Percentiles rank a stretch among this genome's conserved stretches.
phyloP scores from a whole-genome alignment of 2,797 vertebrate genomes.

The Xenopus petersii region DNA sequence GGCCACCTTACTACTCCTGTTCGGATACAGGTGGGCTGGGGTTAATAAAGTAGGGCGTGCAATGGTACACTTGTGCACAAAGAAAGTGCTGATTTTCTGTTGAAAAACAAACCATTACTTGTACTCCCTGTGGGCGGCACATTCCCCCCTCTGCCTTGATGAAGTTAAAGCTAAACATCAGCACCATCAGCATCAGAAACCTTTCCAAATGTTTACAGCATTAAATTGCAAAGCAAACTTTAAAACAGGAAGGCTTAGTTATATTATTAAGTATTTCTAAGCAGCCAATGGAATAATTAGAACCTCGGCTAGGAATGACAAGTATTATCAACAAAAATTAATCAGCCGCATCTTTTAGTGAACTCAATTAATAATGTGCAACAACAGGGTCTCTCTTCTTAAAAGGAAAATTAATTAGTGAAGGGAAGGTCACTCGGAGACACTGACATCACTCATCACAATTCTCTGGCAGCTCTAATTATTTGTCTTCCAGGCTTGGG shows the following conservation, averaged over 20 bases:
- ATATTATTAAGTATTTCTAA: conserved; percentile 96
- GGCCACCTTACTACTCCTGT: too few species aligned
- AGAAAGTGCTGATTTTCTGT: too few species aligned
- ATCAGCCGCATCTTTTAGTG: conserved; percentile 99
- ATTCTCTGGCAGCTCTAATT: conserved; percentile 99
- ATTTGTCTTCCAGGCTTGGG: conserved; percentile 99
- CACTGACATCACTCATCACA: conserved; percentile 99
- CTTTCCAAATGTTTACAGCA: conserved; percentile 9
- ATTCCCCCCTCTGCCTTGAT: too few species aligned
- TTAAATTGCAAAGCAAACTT: conserved; percentile 75
- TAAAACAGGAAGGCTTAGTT: conserved; percentile 82
- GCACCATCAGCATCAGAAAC: background rate
- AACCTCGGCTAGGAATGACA: conserved; percentile 94
- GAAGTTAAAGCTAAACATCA: too few species aligned
- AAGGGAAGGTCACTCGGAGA: conserved; percentile 99
- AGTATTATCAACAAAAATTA: conserved; percentile 99
- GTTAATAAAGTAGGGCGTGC: too few species aligned
- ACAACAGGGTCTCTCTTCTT: conserved; percentile 98
- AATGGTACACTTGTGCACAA: too few species aligned
- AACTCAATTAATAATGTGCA: conserved; percentile 99
- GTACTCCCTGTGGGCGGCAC: too few species aligned
- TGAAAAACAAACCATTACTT: too few species aligned
- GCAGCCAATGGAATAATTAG: conserved; percentile 97
- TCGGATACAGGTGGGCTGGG: too few species aligned
- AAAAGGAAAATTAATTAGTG: conserved; percentile 99